Evolutionary conservation across 2,888 invertebrate species (phyloP).

Genomic region (Andrena fulva): DNA sequence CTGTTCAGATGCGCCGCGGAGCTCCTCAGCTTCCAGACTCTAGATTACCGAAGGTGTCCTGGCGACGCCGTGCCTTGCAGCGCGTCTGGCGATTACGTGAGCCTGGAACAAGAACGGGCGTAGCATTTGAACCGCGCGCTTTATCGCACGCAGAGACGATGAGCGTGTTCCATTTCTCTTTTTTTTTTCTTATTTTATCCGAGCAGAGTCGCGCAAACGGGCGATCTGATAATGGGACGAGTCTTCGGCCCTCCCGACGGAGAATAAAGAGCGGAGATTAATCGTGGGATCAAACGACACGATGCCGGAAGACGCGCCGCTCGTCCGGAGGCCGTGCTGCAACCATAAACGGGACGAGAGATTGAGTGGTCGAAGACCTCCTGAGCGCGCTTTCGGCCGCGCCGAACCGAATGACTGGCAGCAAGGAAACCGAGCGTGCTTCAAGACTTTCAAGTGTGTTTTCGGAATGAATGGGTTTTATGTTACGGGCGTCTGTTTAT

Average conservation of each 20-base stretch:
- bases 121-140: neutral
- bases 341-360: conserved; percentile 42
- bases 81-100: conserved; percentile 67
- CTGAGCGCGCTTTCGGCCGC: conserved; percentile 8
- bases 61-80: conserved; percentile 58
- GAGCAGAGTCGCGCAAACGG: neutral
- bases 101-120: conserved; percentile 51
- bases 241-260: neutral
- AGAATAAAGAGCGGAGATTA: conserved; percentile 16
- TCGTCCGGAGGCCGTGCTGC: neutral
- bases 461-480: conserved; percentile 54
- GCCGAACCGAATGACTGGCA: conserved; percentile 37
- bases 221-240: conserved; percentile 6
- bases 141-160: neutral
- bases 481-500: conserved; percentile 41
- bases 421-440: conserved; percentile 27
- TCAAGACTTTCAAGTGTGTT: conserved; percentile 51
- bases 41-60: conserved; percentile 33
- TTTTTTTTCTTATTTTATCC: neutral
- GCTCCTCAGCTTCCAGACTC: conserved; percentile 32
- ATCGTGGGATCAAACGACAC: conserved; percentile 38
- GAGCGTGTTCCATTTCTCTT: neutral
- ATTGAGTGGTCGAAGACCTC: conserved; percentile 21
- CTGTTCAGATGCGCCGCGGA: conserved; percentile 29
- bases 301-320: conserved; percentile 40